Percentiles rank a stretch among this genome's conserved stretches.
Evolutionary conservation across 2,113 vertebrate species (phyloP).

Genomic region (Turnix velox): DNA sequence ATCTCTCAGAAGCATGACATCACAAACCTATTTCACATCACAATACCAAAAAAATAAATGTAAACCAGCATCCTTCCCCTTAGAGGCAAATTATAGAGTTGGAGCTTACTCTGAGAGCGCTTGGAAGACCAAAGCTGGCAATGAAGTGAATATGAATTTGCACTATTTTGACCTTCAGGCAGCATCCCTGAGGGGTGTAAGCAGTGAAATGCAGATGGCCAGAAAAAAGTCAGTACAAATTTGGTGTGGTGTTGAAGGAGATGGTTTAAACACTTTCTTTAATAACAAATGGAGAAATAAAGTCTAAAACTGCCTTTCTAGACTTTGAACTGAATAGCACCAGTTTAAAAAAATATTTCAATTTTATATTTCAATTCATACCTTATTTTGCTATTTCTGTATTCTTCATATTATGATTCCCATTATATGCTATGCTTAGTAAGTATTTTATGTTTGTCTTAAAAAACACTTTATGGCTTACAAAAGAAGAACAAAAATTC

Average conservation of each 20-base stretch:
- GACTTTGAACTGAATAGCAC: not conserved
- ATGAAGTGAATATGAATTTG: not conserved
- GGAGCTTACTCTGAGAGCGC: slow-evolving; percentile 9
- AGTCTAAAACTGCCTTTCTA: not conserved
- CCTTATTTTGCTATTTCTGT: slow-evolving; percentile 14
- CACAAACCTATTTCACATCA: slow-evolving; percentile 32
- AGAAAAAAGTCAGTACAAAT: not conserved
- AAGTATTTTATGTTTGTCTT: slow-evolving; percentile 54
- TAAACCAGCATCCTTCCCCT: not conserved
- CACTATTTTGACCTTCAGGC: not conserved
- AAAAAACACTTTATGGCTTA: slow-evolving; percentile 38
- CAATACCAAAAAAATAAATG: not conserved
- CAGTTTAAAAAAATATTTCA: not conserved
- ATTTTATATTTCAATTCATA: not conserved
- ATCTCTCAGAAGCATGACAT: slow-evolving; percentile 6
- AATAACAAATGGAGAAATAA: not conserved
- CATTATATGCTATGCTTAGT: not conserved
- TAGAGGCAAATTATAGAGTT: slow-evolving; percentile 28
- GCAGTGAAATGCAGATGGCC: not conserved
- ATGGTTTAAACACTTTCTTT: not conserved
- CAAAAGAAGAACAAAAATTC: slow-evolving; percentile 11
- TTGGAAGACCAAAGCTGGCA: not conserved
- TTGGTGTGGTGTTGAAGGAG: not conserved
- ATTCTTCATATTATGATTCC: not conserved
- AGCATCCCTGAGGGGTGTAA: not conserved